These are phyloP conservation scores for Diacarnus erythraeanus DNA, from an alignment of 37 sponge, comb jelly and placozoan species.

Conservation along the genomic window DNA sequence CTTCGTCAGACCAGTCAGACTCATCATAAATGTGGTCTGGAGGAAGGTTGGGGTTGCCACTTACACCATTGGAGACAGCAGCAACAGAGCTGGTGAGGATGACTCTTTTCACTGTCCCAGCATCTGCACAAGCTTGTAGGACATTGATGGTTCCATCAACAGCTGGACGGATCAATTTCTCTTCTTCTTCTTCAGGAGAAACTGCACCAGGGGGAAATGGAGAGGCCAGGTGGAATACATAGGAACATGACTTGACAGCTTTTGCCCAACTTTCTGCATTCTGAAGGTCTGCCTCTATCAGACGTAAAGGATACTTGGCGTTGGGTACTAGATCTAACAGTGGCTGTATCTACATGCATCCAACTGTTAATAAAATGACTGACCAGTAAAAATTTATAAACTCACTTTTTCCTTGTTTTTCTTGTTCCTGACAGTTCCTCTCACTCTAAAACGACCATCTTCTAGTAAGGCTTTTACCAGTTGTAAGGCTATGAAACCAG, in stretches of 20 bases:
- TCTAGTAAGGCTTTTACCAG: conserved; percentile 67
- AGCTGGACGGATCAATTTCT: conserved; percentile 58
- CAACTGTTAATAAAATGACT: not conserved
- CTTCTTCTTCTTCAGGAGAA: conserved; percentile 23
- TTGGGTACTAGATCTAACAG: conserved; percentile 61
- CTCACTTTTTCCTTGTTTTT: conserved; percentile 62
- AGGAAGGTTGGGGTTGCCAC: conserved; percentile 32
- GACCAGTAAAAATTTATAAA: not conserved
- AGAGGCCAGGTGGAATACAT: conserved; percentile 91
- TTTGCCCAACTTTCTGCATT: conserved; percentile 67
- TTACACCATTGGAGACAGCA: conserved; percentile 69
- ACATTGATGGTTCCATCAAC: conserved; percentile 82
- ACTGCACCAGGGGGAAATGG: conserved; percentile 42
- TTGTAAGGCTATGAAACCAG: conserved; percentile 85
- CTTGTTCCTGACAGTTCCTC: conserved; percentile 81
- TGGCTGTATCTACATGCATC: conserved; percentile 36
- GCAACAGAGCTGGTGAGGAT: conserved; percentile 87
- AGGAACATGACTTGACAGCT: conserved; percentile 84
- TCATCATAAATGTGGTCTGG: conserved; percentile 67
- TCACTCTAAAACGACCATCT: conserved; percentile 59
- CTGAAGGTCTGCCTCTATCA: conserved; percentile 81
- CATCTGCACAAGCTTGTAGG: conserved; percentile 78
- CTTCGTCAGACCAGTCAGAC: conserved; percentile 73
- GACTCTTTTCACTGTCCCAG: conserved; percentile 81
- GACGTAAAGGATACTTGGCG: conserved; percentile 70